Evolutionary conservation across 2,888 invertebrate genomes (phyloP), one percentile per base, ranked within the genome.

Genomic region (Sinotaia quadrata): DNA sequence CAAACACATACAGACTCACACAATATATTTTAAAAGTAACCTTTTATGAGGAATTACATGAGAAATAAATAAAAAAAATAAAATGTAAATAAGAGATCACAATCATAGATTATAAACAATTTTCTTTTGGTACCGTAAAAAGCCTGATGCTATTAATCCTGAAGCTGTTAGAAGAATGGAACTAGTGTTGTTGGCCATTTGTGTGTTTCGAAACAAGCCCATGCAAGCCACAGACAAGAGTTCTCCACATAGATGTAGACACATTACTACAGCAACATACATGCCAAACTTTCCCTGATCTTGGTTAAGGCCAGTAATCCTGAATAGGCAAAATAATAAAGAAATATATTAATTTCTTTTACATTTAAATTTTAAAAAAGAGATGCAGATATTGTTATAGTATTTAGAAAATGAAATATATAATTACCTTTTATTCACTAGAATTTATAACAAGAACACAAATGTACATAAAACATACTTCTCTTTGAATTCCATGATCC

Each of bases 141-240:
- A 78, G 3, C 84, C 84, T 0, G 84, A 79, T 0, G 83, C 76
- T 63, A 83, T 73, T 27, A 84, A 76, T 10, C 79, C 80, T 1
- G 84, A 81, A 1, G 81, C 77, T 4, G 81, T 75, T 36, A 80
- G 62, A 29, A 82, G 71, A 24, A 82, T 76, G 8, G 78, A 73
- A 37, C 77, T 75, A 7, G 77, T 78, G 66, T 80, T 81, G 72
- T 77, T 80, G 49, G 81, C 82, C 29, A 84, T 68, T 29, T 76
- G 76, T 0, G 79, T 74, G 68, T 81, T 82, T 66, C 75, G 71
- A 61, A 83, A 78, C n/a, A 82, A 74, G 18, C 80, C 82, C 78
- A 83, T 74, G 7, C 77, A 70, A 4, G 79, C 72, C 5, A 81
- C 76, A n/a, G 79, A 74, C 74, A 81, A 74, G n/a, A 84, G 75